Evolutionary conservation across 2,797 vertebrate species (phyloP), one percentile per base, ranked within the genome.

Genomic region (Gallinago stenura): DNA sequence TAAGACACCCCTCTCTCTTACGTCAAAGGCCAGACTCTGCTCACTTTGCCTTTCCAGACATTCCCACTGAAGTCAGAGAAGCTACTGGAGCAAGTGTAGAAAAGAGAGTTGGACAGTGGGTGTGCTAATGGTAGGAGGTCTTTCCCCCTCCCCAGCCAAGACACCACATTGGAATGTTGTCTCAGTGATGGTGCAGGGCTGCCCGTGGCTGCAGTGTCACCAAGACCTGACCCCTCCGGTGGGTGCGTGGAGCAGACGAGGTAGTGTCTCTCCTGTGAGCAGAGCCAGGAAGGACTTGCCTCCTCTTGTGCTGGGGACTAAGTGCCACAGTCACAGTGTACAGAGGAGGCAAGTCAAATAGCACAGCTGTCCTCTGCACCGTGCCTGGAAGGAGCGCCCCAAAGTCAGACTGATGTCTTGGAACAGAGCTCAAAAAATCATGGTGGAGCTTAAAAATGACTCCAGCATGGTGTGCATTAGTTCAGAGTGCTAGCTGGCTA

Each of bases 401-500:
- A 20, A 39, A 26, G 28, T 19, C 1, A 1, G n/a, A 51, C 0
- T n/a, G 37, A 33, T 30, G 10, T 24, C 30, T 60, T 72, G 54
- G 20, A 86, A 41, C 14, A 43, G 12, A 8, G 54, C n/a, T 45
- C 46, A 30, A 39, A 86, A 71, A 39, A 21, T 60, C 46, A 18
- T 31, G 69, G 26, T 4, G 6, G 64, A 53, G 28, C 21, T 90
- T 76, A 39, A n/a, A 79, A 72, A 60, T 14, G 5, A 60, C 18
- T 15, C 24, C 25, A 24, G 68, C 0, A 0, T 16, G 14, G 68
- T 0, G 0, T 16, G 12, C 5, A 2, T 7, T 35, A 51, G 87
- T 11, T 21, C 9, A 39, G 57, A 53, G n/a, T 9, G 18, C 10
- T 70, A 46, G 41, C 26, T 31, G 28, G 15, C 26, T 9, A 3